A percentile compares a stretch with the other conserved stretches of the same genome.
Evolutionary conservation across 2,113 vertebrate genomes (phyloP).

Genomic region (Prunella fulvescens): DNA sequence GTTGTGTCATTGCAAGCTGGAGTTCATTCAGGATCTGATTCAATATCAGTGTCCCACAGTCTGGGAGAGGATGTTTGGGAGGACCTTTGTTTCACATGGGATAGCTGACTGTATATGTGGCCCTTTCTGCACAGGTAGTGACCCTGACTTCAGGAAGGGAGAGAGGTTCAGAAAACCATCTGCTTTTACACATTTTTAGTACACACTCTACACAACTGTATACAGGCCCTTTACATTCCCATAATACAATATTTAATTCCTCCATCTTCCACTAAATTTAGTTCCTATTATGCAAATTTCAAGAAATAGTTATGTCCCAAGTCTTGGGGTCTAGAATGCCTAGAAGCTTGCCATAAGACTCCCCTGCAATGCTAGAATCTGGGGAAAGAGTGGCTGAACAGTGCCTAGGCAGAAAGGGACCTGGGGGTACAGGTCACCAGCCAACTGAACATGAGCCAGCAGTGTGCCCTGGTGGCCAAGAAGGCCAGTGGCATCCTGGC

Average conservation of each 20-base stretch:
- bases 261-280: not conserved
- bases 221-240: not conserved
- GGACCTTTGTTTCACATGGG: not conserved
- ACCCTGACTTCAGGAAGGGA: not conserved
- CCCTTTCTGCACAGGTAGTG: not conserved
- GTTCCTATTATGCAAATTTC: not conserved
- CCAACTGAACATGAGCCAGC: not conserved
- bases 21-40: not conserved
- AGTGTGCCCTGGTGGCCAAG: not conserved
- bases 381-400: not conserved
- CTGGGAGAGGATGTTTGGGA: not conserved
- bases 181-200: not conserved
- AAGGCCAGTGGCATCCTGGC: not conserved
- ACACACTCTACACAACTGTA: not conserved
- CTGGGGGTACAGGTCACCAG: too few species aligned
- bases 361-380: too few species aligned
- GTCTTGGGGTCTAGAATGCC: not conserved
- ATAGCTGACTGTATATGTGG: not conserved
- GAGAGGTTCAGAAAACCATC: not conserved
- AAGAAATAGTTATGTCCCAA: not conserved
- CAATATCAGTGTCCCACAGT: not conserved
- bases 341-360: not conserved
- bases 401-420: not conserved
- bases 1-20: not conserved
- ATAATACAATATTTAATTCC: not conserved